Evolutionary conservation across 1,140 invertebrate genomes (phyloP), one percentile per base, ranked within the genome.

Genomic region (Tachypleus tridentatus): DNA sequence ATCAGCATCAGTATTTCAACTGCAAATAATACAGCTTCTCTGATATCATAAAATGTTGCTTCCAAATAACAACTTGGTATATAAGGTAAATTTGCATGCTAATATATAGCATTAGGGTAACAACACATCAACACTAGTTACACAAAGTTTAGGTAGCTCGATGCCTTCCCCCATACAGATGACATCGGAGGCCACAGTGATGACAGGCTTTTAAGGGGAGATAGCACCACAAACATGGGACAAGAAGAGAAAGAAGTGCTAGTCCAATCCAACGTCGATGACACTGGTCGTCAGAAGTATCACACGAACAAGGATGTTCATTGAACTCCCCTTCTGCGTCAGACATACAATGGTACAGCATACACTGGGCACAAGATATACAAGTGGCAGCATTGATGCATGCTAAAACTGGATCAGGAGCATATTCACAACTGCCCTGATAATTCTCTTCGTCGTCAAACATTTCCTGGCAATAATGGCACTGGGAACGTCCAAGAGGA

Each of bases 171-270:
- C 91, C 91, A 70, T 89, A 90, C 49, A 90, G 74, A 47, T 86
- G 85, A 72, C 87, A 89, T 5, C 81, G 79, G 63, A 87, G 81
- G 58, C 89, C 88, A 70, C 88, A 88, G 78, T 83, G 83, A 78
- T 96, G 92, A 73, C 88, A 87, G 66, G 87, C 86, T 68, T 85
- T 84, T 47, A 93, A 81, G 54, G 89, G 92, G 71, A 88, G 84
- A 80, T 96, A 96, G 78, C 91, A 91, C 84, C 91, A 96, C 64
- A 97, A 82, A 78, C 93, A 96, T 64, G 93, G 93, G 72, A 96
- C 86, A 71, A 96, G 78, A 62, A 96, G 76, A 54, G 89, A 92
- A 54, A 96, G 82, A 64, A 95, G 78, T 10, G 88, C 85, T 70
- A 96, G 78, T 65, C 89, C 88, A 65, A 91, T 76, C 93, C 93